These are phyloP conservation scores for Pseudachorutes palmiensis DNA, from an alignment of 1,140 invertebrate species.

Conservation along the genomic window DNA sequence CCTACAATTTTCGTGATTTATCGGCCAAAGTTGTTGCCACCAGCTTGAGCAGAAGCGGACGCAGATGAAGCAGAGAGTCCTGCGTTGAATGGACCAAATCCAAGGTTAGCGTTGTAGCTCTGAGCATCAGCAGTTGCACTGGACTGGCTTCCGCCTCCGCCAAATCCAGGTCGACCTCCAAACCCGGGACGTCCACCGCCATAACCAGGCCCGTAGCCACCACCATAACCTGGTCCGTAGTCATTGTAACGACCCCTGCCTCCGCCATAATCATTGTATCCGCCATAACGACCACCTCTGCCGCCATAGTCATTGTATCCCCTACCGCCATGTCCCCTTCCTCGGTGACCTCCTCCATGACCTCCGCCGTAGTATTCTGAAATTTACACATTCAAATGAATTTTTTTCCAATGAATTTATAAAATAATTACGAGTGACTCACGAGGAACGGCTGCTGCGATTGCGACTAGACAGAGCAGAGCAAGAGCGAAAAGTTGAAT, in stretches of 20 bases:
- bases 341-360: neutral
- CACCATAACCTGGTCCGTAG: neutral
- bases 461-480: neutral
- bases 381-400: neutral
- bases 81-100: neutral
- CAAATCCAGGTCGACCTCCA: neutral
- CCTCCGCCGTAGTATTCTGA: neutral
- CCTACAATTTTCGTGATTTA: too few species aligned
- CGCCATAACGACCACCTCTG: neutral
- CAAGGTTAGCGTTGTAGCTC: conserved; percentile 8
- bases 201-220: neutral
- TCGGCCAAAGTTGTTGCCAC: neutral
- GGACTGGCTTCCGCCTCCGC: neutral
- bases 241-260: neutral
- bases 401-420: neutral
- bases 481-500: neutral
- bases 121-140: neutral
- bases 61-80: conserved; percentile 1
- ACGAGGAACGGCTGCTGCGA: neutral
- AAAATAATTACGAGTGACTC: neutral
- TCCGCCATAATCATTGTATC: neutral
- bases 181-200: neutral
- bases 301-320: neutral
- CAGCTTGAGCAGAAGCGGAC: conserved; percentile 2
- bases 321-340: neutral